A percentile compares a stretch with the other conserved stretches of the same genome.
These are phyloP conservation scores for Zelostemma sp. DNA, from an alignment of 1,140 invertebrate species.

Conservation along the genomic window DNA sequence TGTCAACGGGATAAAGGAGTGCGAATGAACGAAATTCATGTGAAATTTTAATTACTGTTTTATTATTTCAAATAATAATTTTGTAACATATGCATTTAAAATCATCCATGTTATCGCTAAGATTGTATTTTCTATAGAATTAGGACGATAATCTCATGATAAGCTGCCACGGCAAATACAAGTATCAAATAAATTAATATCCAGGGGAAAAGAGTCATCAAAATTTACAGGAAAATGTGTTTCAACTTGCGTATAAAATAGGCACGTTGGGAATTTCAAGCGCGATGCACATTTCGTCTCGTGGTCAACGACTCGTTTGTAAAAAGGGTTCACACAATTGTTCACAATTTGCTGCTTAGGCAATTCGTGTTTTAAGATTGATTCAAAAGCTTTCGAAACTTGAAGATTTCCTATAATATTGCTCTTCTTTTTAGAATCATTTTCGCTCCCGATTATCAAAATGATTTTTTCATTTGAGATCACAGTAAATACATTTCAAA, in stretches of 20 bases:
- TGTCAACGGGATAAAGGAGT: no score
- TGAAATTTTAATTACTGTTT: conserved; percentile 9
- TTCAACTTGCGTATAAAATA: conserved; percentile 42
- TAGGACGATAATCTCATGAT: conserved; percentile 43
- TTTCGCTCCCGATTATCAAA: no score
- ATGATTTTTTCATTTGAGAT: no score
- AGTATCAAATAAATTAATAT: conserved; percentile 57
- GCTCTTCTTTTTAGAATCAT: no score
- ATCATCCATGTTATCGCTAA: conserved; percentile 32
- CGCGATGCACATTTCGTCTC: background rate
- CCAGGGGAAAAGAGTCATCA: conserved; percentile 32
- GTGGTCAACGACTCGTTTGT: background rate
- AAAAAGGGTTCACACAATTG: conserved; percentile 1
- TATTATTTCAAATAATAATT: conserved; percentile 34
- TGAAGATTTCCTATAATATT: background rate
- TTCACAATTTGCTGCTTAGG: conserved; percentile 31
- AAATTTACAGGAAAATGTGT: conserved; percentile 25
- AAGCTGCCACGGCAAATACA: conserved; percentile 55
- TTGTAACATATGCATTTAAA: conserved; percentile 31
- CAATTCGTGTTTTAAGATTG: conserved; percentile 4
- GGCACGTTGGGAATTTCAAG: conserved; percentile 52
- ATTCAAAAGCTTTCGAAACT: background rate
- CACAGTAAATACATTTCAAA: no score
- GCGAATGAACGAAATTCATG: no score
- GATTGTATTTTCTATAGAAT: conserved; percentile 37